Base-by-base conservation (phyloP, 2,113 vertebrate species). In the Lepidiolamprologus cunningtoni region DNA sequence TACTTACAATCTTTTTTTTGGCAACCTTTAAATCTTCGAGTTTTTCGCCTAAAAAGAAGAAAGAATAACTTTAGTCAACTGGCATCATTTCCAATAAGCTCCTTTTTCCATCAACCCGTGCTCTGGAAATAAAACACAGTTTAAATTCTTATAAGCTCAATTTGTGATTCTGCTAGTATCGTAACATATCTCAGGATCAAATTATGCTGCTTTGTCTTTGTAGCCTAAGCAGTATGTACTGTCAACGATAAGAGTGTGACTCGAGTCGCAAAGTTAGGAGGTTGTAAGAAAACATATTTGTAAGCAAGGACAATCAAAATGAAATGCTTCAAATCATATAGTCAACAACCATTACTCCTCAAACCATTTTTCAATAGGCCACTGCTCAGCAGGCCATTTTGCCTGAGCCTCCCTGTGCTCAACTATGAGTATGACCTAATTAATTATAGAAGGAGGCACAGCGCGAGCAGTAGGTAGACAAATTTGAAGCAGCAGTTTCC, bases 1-100 rank as follows among this genome's bases (percentile, higher is more conserved):
- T 26, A 98, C 98, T 99, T 96, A 99, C 98, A 86, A 98, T 98
- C 97, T 98, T 99, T 94, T 97, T 99, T 96, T 98, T 99, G 89
- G 97, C 93, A 53, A 94, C 95, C 91, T 98, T 99, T 91, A 98
- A 96, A 79, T 99, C 98, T 95, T 99, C 98, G 81, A 99, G 93
- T 1, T 97, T 98, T 91, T 99, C 98, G 97, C 97, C 98, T 99
- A 85, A 91, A 86, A 40, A 87, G 11, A 81, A 83, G 10, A 17
- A 76, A 1, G 3, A 50, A 31, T 35, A 55, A 66, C 3, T 19
- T 84, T 1, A 85, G 31, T 66, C 28, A 81, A 8, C 9, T 57
- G 17, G 1, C 40, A 35, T 63, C 2, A 71, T 78, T 8, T 66
- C 17, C 6, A 66, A 21, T 57, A n/a, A 66, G 33, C 9, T 53